Percentiles rank a stretch among this genome's conserved stretches.
These are phyloP conservation scores for Asteroscopus sphinx DNA, from an alignment of 2,888 invertebrate genomes.

Conservation along the genomic window DNA sequence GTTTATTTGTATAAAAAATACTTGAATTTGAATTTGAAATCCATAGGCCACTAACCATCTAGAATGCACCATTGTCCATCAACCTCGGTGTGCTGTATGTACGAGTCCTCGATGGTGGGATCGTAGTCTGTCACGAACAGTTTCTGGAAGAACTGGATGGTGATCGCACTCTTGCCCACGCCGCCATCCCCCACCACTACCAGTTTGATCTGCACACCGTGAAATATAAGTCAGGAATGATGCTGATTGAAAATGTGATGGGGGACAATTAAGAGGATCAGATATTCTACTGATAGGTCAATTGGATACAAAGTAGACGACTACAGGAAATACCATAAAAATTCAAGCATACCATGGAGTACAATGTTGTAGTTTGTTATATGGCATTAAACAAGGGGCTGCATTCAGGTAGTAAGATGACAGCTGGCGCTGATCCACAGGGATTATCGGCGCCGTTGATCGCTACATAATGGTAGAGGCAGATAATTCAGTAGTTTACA, in stretches of 20 bases:
- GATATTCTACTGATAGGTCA: not conserved
- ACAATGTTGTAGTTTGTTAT: too few relatives aligned
- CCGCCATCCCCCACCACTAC: slow-evolving; percentile 98
- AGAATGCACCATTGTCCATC: slow-evolving; percentile 97
- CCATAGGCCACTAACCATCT: slow-evolving; percentile 94
- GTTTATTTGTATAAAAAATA: too few relatives aligned
- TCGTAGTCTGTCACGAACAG: slow-evolving; percentile 98
- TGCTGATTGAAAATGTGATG: not conserved
- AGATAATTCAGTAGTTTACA: too few relatives aligned
- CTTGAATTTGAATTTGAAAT: too few relatives aligned
- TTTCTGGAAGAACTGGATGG: slow-evolving; percentile 99
- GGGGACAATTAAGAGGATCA: not conserved
- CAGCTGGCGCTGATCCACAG: too few relatives aligned
- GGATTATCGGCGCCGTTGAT: too few relatives aligned
- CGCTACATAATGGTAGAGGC: too few relatives aligned
- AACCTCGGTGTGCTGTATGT: slow-evolving; percentile 97
- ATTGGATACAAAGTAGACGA: too few relatives aligned
- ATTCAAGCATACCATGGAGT: too few relatives aligned
- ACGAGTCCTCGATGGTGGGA: slow-evolving; percentile 98
- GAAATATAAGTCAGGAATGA: not conserved
- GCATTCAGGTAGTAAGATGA: too few relatives aligned
- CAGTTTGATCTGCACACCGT: slow-evolving; percentile 91
- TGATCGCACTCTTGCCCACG: slow-evolving; percentile 98
- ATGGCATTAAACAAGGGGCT: too few relatives aligned
- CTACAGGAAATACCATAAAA: too few relatives aligned